Evolutionary conservation across 1,140 invertebrate genomes (phyloP), one percentile per base, ranked within the genome.

Genomic region (Brachionus plicatilis): DNA sequence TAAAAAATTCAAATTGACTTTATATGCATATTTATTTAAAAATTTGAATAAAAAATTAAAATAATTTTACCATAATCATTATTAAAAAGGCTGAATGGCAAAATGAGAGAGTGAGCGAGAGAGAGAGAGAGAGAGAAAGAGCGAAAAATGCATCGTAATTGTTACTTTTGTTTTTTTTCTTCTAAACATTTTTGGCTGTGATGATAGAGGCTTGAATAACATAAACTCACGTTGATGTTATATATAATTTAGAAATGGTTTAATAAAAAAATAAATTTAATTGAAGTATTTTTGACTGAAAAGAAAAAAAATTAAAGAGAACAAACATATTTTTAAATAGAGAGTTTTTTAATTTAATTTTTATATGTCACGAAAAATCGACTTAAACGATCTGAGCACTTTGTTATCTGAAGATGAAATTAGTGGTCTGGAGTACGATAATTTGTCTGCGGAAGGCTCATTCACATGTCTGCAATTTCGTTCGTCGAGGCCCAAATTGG

Each of bases 401-500:
- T 24, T 76, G 17, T 27, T 76, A 47, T 47, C 72, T 24, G 72
- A 76, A 47, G 72, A 76, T 17, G 72, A 76, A 76, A 76, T 76
- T 27, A 76, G 47, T 9, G 68, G 68, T 1, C 17, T 76, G 1
- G 72, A 76, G 20, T 76, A 47, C 45, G 72, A 76, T 12, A 76
- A 53, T 47, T 47, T 76, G 43, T 47, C 41, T 20, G 20, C 41
- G 8, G 45, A 76, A 14, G 72, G 72, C 43, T 47, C 72, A 17
- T 47, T 47, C 27, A 50, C 17, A 11, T 76, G 72, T 17, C 24
- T 76, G 24, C 45, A 47, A 50, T 76, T 76, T 27, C 41, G 45
- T 12, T 47, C 72, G 17, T 47, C n/a, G 9, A 29, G 27, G 14
- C 20, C 41, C 20, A 43, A 24, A 33, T 24, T 76, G 9, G 72